phyloP scores from a whole-genome alignment of 2,797 vertebrate species.

The Ispidina picta region DNA sequence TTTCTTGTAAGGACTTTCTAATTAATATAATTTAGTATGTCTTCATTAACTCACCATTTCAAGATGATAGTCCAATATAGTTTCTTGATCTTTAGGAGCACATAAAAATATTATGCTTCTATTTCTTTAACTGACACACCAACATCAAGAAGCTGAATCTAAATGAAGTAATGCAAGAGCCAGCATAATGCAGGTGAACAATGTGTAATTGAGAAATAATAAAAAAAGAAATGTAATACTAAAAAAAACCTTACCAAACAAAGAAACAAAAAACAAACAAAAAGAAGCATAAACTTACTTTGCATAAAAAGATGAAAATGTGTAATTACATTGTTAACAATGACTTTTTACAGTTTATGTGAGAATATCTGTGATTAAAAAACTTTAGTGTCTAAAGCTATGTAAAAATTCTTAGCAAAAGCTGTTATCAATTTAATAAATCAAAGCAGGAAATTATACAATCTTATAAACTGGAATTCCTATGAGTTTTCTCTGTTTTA shows the following conservation, averaged over 20 bases:
- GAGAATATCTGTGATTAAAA: not conserved
- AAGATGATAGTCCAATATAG: slow-evolving; percentile 13
- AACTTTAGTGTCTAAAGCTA: not conserved
- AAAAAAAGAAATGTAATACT: not conserved
- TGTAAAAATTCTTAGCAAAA: not conserved
- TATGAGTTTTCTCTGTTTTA: not conserved
- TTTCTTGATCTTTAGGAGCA: not conserved
- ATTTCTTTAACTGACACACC: not conserved
- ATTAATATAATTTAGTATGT: not conserved
- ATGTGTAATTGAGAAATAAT: not conserved
- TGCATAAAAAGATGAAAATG: not conserved
- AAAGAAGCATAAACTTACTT: not conserved
- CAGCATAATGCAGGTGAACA: not conserved
- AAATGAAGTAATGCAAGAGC: slow-evolving; percentile 11
- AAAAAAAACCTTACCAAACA: too few relatives aligned
- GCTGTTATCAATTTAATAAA: not conserved
- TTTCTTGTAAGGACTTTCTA: not conserved
- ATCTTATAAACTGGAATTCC: not conserved
- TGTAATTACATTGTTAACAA: not conserved
- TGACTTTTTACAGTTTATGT: not conserved
- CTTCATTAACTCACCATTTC: slow-evolving; percentile 18
- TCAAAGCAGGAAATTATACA: not conserved
- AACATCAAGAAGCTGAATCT: slow-evolving; percentile 7
- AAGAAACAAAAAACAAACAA: not conserved
- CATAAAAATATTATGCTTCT: slow-evolving; percentile 43